phyloP scores from a whole-genome alignment of 64 coral and sea anemone genomes.

The Montipora efflorescens region DNA sequence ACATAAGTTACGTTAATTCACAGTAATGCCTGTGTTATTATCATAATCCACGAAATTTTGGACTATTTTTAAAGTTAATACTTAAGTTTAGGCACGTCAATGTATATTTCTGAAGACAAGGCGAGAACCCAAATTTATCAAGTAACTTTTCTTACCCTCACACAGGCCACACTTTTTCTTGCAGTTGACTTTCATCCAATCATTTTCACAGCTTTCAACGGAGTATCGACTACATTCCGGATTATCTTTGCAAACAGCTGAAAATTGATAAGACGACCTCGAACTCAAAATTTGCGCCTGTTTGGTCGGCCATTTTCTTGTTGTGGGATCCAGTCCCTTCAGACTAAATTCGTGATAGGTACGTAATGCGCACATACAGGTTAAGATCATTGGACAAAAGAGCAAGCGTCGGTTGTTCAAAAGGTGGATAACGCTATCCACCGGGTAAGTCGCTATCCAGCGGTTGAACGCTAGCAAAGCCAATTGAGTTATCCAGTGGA shows the following conservation, averaged over 20 bases:
- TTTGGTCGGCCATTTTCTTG: constrained; percentile 15
- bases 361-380: background rate
- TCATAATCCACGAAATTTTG: too few relatives aligned
- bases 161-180: constrained; percentile 87
- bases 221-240: constrained; percentile 77
- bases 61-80: too few relatives aligned
- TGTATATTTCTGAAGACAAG: too few relatives aligned
- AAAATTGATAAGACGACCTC: background rate
- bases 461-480: too few relatives aligned
- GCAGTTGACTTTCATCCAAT: constrained; percentile 93
- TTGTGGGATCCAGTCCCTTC: background rate
- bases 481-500: too few relatives aligned
- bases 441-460: too few relatives aligned
- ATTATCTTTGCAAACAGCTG: constrained; percentile 88
- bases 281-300: background rate
- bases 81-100: too few relatives aligned
- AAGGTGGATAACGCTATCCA: too few relatives aligned
- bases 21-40: too few relatives aligned
- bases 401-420: too few relatives aligned
- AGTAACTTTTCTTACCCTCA: constrained; percentile 65
- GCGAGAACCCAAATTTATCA: too few relatives aligned
- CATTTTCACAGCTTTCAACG: constrained; percentile 77
- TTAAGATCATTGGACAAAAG: background rate
- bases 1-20: too few relatives aligned
- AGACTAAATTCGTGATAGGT: background rate